These are phyloP conservation scores for Carassius carassius DNA, from an alignment of 2,113 vertebrate species.

Conservation along the genomic window DNA sequence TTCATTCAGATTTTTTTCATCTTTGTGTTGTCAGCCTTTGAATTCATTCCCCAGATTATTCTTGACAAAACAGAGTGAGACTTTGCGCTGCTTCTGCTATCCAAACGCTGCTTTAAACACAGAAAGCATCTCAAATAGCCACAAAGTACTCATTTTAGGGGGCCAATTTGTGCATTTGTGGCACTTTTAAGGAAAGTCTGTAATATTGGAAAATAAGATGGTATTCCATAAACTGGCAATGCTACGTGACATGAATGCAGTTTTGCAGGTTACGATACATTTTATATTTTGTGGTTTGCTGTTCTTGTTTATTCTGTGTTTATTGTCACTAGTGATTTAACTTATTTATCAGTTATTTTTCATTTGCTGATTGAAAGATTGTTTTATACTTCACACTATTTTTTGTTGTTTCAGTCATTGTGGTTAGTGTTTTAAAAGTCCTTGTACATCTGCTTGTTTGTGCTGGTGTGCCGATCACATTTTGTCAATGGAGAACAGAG, in stretches of 20 bases:
- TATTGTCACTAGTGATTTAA: not conserved
- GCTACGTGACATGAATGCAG: not conserved
- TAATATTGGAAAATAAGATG: not conserved
- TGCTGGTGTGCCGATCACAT: not conserved
- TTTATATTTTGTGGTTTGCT: not conserved
- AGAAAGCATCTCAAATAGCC: not conserved
- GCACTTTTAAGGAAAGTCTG: not conserved
- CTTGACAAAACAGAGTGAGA: not conserved
- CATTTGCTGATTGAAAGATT: not conserved
- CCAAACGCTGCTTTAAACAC: not conserved
- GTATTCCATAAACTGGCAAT: not conserved
- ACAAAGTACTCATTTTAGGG: not conserved
- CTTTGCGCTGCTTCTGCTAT: not conserved
- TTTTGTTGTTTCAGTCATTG: not conserved
- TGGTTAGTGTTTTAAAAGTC: not conserved
- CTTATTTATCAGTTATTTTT: not conserved
- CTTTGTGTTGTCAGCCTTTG: not conserved
- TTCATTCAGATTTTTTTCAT: not conserved
- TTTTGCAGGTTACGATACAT: not conserved
- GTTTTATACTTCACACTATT: not conserved
- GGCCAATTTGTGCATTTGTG: not conserved
- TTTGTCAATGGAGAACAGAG: not conserved
- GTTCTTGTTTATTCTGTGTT: not conserved
- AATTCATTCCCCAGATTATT: not conserved
- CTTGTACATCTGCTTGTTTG: not conserved